These are phyloP conservation scores for Bombus terrestris DNA, from an alignment of 1,140 invertebrate species.

Conservation along the genomic window DNA sequence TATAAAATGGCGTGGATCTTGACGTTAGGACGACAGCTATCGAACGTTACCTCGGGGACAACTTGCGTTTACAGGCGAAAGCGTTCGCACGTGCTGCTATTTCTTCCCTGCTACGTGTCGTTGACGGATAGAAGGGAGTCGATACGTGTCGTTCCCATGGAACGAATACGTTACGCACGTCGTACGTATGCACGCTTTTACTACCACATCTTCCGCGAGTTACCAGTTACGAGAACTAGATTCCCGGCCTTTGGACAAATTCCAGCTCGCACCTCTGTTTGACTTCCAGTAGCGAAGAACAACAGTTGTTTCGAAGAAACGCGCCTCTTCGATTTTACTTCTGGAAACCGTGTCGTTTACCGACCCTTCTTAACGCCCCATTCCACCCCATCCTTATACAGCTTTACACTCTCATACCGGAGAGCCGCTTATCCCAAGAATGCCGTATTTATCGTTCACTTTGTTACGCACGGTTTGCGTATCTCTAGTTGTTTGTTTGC, in stretches of 20 bases:
- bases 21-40: neutral
- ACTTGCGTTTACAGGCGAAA: neutral
- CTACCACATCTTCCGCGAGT: neutral
- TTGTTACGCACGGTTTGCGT: neutral
- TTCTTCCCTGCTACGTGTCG: neutral
- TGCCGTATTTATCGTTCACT: neutral
- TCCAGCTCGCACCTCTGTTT: neutral
- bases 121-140: neutral
- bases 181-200: neutral
- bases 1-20: neutral
- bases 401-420: neutral
- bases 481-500: neutral
- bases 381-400: neutral
- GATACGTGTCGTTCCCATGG: neutral
- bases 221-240: conserved; percentile 37
- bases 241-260: conserved; percentile 16
- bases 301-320: conserved; percentile 15
- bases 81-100: neutral
- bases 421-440: neutral
- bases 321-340: neutral
- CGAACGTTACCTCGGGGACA: neutral
- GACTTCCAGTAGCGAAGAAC: neutral
- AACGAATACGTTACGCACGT: neutral
- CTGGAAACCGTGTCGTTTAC: neutral
- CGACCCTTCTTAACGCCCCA: neutral